Conservation (phyloP, 2,113 vertebrate genomes). For the Notothenia rossii region DNA sequence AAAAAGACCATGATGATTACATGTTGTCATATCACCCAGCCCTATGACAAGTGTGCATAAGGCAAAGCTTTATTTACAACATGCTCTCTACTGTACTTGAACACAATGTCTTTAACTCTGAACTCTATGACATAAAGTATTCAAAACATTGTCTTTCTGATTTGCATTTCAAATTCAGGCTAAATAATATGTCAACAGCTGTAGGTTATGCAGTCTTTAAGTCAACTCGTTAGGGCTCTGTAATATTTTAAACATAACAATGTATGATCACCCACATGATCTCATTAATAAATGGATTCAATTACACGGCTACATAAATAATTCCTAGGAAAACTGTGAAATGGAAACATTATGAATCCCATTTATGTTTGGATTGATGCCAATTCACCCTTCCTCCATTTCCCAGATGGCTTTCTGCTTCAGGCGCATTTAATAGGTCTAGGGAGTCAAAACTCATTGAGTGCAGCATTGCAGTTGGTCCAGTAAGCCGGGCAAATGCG, state of each 20-base stretch:
- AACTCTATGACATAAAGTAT: slow-evolving; percentile 34
- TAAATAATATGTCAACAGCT: slow-evolving; percentile 39
- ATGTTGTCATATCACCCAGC: too few relatives aligned
- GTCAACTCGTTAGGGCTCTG: slow-evolving; percentile 23
- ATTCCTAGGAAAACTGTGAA: slow-evolving; percentile 25
- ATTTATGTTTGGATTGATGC: slow-evolving; percentile 14
- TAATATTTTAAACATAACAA: slow-evolving; percentile 45
- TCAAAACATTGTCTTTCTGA: slow-evolving; percentile 28
- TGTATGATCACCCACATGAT: slow-evolving; percentile 12
- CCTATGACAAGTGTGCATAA: neutral
- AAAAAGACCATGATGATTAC: too few relatives aligned
- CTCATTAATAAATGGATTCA: slow-evolving; percentile 24
- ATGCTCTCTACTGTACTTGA: slow-evolving; percentile 14
- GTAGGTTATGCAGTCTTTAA: slow-evolving; percentile 31
- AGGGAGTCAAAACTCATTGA: slow-evolving; percentile 27
- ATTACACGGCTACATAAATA: slow-evolving; percentile 21
- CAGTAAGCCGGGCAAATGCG: slow-evolving; percentile 17
- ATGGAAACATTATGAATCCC: slow-evolving; percentile 15
- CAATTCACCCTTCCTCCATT: slow-evolving; percentile 21
- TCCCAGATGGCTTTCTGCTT: slow-evolving; percentile 33
- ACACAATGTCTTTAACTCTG: slow-evolving; percentile 28
- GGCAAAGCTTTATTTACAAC: slow-evolving; percentile 1
- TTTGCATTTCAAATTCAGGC: slow-evolving; percentile 60
- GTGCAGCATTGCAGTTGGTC: slow-evolving; percentile 24
- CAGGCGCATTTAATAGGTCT: slow-evolving; percentile 26